Percentiles rank a stretch among this genome's conserved stretches.
Evolutionary conservation across 1,140 invertebrate genomes (phyloP).

Genomic region (Piezodorus guildinii): DNA sequence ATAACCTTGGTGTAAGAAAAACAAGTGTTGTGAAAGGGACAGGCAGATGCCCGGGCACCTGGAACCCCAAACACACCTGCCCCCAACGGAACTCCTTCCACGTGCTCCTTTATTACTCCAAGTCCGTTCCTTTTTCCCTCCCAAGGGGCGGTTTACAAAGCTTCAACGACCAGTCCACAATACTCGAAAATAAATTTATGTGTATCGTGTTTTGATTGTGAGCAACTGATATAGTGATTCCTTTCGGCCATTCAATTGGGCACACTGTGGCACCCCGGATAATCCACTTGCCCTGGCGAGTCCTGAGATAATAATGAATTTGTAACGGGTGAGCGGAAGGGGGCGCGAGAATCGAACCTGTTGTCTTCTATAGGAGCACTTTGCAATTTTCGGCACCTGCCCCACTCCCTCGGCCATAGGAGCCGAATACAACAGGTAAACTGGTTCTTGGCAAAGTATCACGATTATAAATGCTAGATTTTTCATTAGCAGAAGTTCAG

Average conservation of each 20-base stretch:
- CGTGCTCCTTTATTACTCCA: no score
- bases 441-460: no score
- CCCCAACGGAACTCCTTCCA: no score
- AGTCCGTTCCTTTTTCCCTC: no score
- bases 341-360: background rate
- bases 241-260: background rate
- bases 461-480: no score
- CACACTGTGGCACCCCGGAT: background rate
- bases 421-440: no score
- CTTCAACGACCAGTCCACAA: background rate
- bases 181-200: background rate
- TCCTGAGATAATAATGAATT: background rate
- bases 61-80: no score
- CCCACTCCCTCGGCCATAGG: no score
- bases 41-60: no score
- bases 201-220: slow-evolving; percentile 8
- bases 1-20: no score
- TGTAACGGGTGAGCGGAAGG: background rate
- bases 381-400: background rate
- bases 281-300: background rate
- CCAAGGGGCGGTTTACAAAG: background rate
- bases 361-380: background rate
- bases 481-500: no score
- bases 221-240: background rate
- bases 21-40: no score